Evolutionary conservation across 2,113 vertebrate genomes (phyloP), one percentile per base, ranked within the genome.

Genomic region (Emberiza fucata): DNA sequence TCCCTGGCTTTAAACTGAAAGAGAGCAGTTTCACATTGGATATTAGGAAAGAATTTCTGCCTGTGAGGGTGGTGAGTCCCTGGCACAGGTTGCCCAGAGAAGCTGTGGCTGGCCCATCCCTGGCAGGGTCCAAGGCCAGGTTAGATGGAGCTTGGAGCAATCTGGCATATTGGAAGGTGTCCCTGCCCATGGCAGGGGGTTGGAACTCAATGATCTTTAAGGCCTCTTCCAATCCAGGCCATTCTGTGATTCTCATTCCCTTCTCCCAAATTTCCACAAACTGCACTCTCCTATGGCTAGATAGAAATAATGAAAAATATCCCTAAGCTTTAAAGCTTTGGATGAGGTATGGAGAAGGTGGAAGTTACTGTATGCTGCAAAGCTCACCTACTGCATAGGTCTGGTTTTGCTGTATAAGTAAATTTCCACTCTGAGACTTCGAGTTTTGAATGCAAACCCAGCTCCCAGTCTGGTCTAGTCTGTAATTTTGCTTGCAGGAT

Each of bases 401-500:
- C 27, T 91, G 90, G 27, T 90, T 91, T 44, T 90, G 79, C 45
- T 68, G 70, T 86, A 10, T 48, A 88, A 92, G 20, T 24, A 42
- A 35, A 79, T 85, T 93, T 91, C 53, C 75, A 60, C 86, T 77
- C 90, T 81, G 44, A 75, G 33, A 56, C 33, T 17, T 68, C 51
- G 40, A 83, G n/a, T 65, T 85, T 90, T 37, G 44, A 94, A 53
- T 33, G 23, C 6, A 64, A 73, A 77, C 81, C 88, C 80, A 94
- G 80, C 28, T 81, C 40, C 84, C 85, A 61, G 5, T 92, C 81
- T 80, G 66, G 89, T 93, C 88, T 82, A 73, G 53, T 88, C 75
- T 79, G 82, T 11, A 64, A 75, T 44, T 91, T 31, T 85, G 35
- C 11, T 65, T 53, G 12, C 37, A 60, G n/a, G 23, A 17, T 28